Evolutionary conservation across 2,797 vertebrate genomes (phyloP).

Genomic region (Micrastur ruficollis): DNA sequence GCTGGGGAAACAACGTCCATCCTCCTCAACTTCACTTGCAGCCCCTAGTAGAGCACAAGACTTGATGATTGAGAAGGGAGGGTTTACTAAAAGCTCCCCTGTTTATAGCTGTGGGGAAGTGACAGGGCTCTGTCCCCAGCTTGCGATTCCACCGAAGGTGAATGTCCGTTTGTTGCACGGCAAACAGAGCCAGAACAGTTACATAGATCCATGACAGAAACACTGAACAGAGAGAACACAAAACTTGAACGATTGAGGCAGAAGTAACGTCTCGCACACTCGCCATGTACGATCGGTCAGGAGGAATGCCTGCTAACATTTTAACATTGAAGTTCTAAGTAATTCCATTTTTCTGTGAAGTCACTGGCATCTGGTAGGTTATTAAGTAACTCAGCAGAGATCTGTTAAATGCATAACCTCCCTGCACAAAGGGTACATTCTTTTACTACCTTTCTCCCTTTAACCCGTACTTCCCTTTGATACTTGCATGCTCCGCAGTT

Average conservation of each 20-base stretch:
- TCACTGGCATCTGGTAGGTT: background rate
- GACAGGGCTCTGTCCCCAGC: background rate
- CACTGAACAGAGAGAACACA: background rate
- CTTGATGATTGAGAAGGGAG: background rate
- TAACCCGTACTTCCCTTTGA: background rate
- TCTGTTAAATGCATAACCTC: background rate
- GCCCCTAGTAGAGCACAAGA: background rate
- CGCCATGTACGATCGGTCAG: background rate
- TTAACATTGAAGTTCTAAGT: background rate
- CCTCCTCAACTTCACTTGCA: background rate
- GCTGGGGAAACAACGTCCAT: background rate
- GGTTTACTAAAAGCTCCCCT: background rate
- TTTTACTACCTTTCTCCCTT: background rate
- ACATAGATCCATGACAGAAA: background rate
- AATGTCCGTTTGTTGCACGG: background rate
- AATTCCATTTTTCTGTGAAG: background rate
- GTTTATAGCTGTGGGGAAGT: background rate
- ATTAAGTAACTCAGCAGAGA: constrained; percentile 7
- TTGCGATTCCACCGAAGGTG: background rate
- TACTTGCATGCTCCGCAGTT: rapidly evolving
- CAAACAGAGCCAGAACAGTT: background rate
- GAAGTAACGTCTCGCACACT: background rate
- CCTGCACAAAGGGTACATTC: background rate
- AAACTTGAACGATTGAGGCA: background rate
- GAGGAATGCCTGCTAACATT: background rate